phyloP scores from a whole-genome alignment of 2,113 vertebrate genomes.

The mouse (Mus musculus) region GRCm39 chr3:85788501-85789000 shows the following conservation, averaged over 20 bases:
- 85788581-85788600: not conserved
- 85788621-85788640: not conserved
- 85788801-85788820: not conserved
- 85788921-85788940: constrained; percentile 29
- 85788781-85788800: constrained; percentile 35
- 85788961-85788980: constrained; percentile 32
- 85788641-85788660: constrained; percentile 36
- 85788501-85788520: not conserved
- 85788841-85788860: constrained; percentile 11
- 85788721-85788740: constrained; percentile 11
- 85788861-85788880: constrained; percentile 52
- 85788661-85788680: constrained; percentile 43
- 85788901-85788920: constrained; percentile 14
- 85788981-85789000: not conserved
- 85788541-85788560: not conserved
- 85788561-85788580: not conserved
- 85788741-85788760: constrained; percentile 23
- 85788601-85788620: not conserved
- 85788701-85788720: constrained; percentile 56
- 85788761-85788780: constrained; percentile 35
- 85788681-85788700: constrained; percentile 5
- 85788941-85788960: constrained; percentile 24
- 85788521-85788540: not conserved
- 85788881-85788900: not conserved
- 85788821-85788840: constrained; percentile 52